These are phyloP conservation scores for Eupristina koningsbergeri DNA, from an alignment of 1,140 invertebrate species.

Conservation along the genomic window DNA sequence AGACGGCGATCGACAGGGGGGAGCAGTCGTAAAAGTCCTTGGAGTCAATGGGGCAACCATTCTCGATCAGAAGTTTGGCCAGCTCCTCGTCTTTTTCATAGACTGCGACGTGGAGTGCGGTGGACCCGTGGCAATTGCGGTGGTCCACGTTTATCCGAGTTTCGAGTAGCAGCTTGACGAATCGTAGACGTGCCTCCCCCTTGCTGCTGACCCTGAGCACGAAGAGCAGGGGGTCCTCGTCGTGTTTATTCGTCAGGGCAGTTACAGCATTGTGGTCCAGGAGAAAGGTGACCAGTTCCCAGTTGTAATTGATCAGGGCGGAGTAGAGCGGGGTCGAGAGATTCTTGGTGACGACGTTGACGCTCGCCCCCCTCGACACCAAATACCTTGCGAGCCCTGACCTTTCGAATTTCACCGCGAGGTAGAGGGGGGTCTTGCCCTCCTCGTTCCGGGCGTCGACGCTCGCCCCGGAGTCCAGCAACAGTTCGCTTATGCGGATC, in stretches of 20 bases:
- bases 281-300: not conserved
- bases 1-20: not conserved
- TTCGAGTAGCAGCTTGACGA: not conserved
- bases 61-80: not conserved
- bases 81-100: not conserved
- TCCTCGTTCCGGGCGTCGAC: constrained; percentile 2
- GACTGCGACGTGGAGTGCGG: not conserved
- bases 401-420: constrained; percentile 29
- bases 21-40: constrained; percentile 11
- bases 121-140: not conserved
- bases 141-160: not conserved
- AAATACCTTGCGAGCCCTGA: not conserved
- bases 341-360: not conserved
- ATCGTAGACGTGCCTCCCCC: not conserved
- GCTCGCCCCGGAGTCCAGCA: not conserved
- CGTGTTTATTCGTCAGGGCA: not conserved
- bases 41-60: not conserved
- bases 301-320: constrained; percentile 8
- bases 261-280: not conserved
- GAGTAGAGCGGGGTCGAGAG: constrained; percentile 1
- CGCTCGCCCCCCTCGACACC: not conserved
- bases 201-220: not conserved
- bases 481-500: not conserved
- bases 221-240: constrained; percentile 16
- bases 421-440: constrained; percentile 27